Conservation (phyloP, 1,140 invertebrate genomes). For the Schlechtendalia chinensis region DNA sequence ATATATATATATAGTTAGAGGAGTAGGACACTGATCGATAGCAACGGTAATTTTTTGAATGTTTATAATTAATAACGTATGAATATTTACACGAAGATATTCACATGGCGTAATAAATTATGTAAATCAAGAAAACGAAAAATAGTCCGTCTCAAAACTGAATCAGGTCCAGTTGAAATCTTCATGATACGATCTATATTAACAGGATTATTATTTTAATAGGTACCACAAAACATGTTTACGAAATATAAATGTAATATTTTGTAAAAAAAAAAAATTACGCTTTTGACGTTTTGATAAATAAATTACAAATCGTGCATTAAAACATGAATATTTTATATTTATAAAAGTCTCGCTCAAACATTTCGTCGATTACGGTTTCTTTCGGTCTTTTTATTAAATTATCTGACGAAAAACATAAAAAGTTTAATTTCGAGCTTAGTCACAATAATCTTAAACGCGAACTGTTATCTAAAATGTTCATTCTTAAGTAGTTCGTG, state of each 20-base stretch:
- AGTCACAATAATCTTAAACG: not conserved
- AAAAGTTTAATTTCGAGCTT: slow-evolving; percentile 15
- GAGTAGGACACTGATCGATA: not conserved
- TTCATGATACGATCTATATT: not conserved
- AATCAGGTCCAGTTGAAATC: not conserved
- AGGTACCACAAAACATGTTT: too few relatives aligned
- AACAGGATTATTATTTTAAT: not conserved
- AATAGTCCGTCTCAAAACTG: not conserved
- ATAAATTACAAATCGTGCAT: not conserved
- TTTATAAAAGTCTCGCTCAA: not conserved
- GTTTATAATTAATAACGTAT: not conserved
- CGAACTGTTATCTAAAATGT: not conserved
- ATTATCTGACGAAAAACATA: not conserved
- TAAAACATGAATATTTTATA: not conserved
- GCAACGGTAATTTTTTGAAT: too few relatives aligned
- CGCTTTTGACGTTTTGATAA: not conserved
- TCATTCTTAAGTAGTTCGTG: not conserved
- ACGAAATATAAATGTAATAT: too few relatives aligned
- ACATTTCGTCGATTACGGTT: not conserved
- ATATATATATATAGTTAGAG: too few relatives aligned
- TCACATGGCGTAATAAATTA: not conserved
- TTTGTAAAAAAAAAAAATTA: not conserved
- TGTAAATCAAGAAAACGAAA: not conserved
- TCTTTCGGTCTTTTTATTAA: not conserved
- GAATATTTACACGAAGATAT: not conserved